These are phyloP conservation scores for Ecliptopera silaceata DNA, from an alignment of 2,888 invertebrate species.

Conservation along the genomic window DNA sequence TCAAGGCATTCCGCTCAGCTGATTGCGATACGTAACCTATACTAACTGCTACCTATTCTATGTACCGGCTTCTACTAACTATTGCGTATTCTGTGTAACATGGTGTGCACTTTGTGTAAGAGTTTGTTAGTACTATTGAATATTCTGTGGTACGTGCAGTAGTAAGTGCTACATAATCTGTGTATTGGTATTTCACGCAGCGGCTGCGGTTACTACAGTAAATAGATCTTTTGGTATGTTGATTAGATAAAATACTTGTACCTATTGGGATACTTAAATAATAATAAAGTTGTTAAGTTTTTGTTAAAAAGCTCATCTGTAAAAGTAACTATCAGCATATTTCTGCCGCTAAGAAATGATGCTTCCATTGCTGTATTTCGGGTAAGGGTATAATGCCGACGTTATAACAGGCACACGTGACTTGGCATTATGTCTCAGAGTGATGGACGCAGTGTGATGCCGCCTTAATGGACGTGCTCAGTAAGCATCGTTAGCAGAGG, in stretches of 20 bases:
- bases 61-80: slow-evolving; percentile 11
- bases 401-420: too few relatives aligned
- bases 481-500: too few relatives aligned
- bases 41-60: slow-evolving; percentile 6
- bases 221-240: slow-evolving; percentile 18
- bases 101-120: slow-evolving; percentile 1
- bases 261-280: too few relatives aligned
- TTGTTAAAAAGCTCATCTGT: too few relatives aligned
- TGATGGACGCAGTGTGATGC: too few relatives aligned
- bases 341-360: too few relatives aligned
- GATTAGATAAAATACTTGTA: slow-evolving; percentile 3
- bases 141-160: slow-evolving; percentile 3
- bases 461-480: too few relatives aligned
- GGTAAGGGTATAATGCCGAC: too few relatives aligned
- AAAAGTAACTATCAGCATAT: too few relatives aligned
- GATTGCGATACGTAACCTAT: slow-evolving; percentile 26
- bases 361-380: too few relatives aligned
- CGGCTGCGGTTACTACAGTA: slow-evolving; percentile 1
- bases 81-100: slow-evolving; percentile 10
- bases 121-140: slow-evolving; percentile 16
- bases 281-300: too few relatives aligned
- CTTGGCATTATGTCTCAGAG: too few relatives aligned
- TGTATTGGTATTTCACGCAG: slow-evolving; percentile 25
- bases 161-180: slow-evolving; percentile 4
- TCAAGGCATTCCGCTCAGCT: slow-evolving; percentile 43